These are phyloP conservation scores for Chirona hameri DNA, from an alignment of 2,888 invertebrate species.

Conservation along the genomic window DNA sequence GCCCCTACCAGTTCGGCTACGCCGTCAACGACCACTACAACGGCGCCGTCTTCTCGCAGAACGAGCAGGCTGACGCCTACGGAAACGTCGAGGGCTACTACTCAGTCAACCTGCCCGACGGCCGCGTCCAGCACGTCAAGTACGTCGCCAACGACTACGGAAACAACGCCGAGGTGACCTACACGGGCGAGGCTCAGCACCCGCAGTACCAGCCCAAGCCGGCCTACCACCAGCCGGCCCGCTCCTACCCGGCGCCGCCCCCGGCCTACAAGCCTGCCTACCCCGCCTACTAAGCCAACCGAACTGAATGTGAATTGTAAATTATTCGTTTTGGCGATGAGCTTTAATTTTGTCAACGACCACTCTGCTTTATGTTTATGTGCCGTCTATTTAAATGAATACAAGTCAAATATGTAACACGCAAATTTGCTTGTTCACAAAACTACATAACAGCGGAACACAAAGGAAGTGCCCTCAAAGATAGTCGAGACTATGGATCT, in stretches of 20 bases:
- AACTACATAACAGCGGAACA: too few species aligned
- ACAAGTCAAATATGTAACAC: too few species aligned
- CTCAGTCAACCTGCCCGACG: slow-evolving; percentile 38
- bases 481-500: too few species aligned
- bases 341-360: too few species aligned
- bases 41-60: slow-evolving; percentile 34
- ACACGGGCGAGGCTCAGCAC: slow-evolving; percentile 38
- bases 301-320: too few species aligned
- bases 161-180: slow-evolving; percentile 36
- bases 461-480: too few species aligned
- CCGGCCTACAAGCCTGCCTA: slow-evolving; percentile 33
- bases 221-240: slow-evolving; percentile 31
- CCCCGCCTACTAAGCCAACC: slow-evolving; percentile 27
- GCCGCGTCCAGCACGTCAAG: slow-evolving; percentile 38
- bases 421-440: too few species aligned
- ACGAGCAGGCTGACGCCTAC: slow-evolving; percentile 35
- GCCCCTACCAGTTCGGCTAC: slow-evolving; percentile 35
- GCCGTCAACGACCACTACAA: slow-evolving; percentile 35
- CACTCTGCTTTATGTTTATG: too few species aligned
- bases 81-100: slow-evolving; percentile 38
- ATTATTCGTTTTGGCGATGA: too few species aligned
- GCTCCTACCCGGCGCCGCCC: slow-evolving; percentile 29
- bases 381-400: too few species aligned
- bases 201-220: slow-evolving; percentile 33
- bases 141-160: slow-evolving; percentile 38